Conservation (phyloP, 2,888 invertebrate species). For the Philonicus albiceps region DNA sequence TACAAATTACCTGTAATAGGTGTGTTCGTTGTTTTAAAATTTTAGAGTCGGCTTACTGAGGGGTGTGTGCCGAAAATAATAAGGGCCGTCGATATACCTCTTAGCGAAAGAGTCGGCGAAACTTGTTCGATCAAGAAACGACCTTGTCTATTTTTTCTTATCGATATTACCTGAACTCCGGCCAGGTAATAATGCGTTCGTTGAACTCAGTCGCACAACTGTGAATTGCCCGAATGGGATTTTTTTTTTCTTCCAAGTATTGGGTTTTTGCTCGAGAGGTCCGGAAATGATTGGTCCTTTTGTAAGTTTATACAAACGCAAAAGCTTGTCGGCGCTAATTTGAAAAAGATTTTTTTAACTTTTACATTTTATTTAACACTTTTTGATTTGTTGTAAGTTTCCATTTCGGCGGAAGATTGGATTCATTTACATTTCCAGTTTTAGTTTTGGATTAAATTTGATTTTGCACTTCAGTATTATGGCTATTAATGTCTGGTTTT, state of each 20-base stretch:
- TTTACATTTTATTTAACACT: neutral
- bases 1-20: neutral
- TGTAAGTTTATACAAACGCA: neutral
- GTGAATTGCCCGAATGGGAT: neutral
- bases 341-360: neutral
- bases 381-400: neutral
- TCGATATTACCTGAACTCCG: neutral
- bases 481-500: neutral
- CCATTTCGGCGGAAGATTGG: neutral
- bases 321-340: neutral
- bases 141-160: constrained; percentile 15
- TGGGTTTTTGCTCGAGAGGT: neutral
- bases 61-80: neutral
- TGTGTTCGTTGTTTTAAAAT: neutral
- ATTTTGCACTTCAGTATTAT: neutral
- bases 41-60: neutral
- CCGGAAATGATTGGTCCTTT: constrained; percentile 11
- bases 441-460: neutral
- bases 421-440: neutral
- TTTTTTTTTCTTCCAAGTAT: neutral
- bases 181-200: neutral
- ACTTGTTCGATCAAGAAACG: constrained; percentile 9
- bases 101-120: neutral
- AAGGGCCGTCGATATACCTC: neutral
- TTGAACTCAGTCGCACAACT: neutral